These are phyloP conservation scores for Apomyelois bistriatella DNA, from an alignment of 2,888 invertebrate species.

Conservation along the genomic window DNA sequence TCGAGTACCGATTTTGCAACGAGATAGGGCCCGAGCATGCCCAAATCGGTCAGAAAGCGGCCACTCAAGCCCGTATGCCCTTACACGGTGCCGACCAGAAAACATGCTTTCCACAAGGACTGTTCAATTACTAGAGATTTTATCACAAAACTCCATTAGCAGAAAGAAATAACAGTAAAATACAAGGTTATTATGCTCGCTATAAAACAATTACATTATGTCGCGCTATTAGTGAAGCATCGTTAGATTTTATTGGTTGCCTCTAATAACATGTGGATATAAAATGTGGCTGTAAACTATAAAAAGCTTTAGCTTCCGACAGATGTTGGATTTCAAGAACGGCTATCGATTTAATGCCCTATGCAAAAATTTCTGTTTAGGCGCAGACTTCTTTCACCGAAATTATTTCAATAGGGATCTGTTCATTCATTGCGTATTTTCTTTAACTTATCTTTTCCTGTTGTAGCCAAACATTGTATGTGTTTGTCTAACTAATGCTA, in stretches of 20 bases:
- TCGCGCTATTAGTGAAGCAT: conserved; percentile 42
- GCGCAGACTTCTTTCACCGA: conserved; percentile 15
- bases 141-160: conserved; percentile 9
- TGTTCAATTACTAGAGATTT: conserved; percentile 6
- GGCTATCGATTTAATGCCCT: conserved; percentile 30
- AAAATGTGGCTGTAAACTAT: conserved; percentile 42
- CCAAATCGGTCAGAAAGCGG: conserved; percentile 33
- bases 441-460: too few species aligned
- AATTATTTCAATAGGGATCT: not conserved
- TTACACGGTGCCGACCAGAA: conserved; percentile 21
- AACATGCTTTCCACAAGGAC: conserved; percentile 13
- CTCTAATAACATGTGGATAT: conserved; percentile 40
- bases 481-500: too few species aligned
- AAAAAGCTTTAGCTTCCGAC: conserved; percentile 48
- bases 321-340: conserved; percentile 43
- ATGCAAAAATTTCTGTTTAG: conserved; percentile 32
- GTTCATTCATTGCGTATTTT: not conserved
- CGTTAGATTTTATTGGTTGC: conserved; percentile 42
- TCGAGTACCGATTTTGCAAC: conserved; percentile 29
- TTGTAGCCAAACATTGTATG: too few species aligned
- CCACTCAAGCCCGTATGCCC: conserved; percentile 25
- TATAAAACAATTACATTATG: conserved; percentile 43
- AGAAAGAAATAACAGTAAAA: conserved; percentile 29
- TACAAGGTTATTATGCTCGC: conserved; percentile 23
- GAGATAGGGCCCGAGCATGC: conserved; percentile 34